These are phyloP conservation scores for Leucoraja ocellata DNA, from an alignment of 2,797 vertebrate genomes.

Conservation along the genomic window DNA sequence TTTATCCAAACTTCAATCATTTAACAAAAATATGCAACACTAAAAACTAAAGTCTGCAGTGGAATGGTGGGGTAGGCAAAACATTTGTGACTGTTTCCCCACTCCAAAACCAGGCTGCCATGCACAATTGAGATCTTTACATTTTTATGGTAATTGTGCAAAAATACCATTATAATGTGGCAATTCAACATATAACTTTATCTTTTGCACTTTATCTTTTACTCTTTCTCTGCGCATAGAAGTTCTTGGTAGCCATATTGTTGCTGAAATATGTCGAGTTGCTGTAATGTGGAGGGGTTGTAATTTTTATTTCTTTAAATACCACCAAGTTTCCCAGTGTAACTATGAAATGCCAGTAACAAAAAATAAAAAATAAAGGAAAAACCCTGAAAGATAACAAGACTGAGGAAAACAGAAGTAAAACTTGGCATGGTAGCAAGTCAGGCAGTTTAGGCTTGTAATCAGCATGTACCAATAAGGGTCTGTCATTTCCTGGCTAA, in stretches of 20 bases:
- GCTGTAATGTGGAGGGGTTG: neutral
- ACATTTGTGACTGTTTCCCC: no score
- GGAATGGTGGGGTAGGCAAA: no score
- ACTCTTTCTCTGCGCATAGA: neutral
- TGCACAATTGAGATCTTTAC: no score
- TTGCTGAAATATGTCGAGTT: neutral
- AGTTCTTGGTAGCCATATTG: neutral
- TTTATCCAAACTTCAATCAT: no score
- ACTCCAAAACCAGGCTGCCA: no score
- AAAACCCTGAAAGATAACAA: slow-evolving; percentile 43
- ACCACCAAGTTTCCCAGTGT: slow-evolving; percentile 15
- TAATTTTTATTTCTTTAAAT: slow-evolving; percentile 27
- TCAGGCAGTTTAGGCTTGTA: slow-evolving; percentile 53
- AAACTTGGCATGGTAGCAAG: slow-evolving; percentile 54
- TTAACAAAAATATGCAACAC: no score
- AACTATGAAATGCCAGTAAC: slow-evolving; percentile 33
- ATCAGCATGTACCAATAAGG: slow-evolving; percentile 56
- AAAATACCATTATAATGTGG: neutral
- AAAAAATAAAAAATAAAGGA: slow-evolving; percentile 40
- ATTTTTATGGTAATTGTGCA: no score
- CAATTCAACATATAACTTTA: neutral
- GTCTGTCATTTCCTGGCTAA: slow-evolving; percentile 60
- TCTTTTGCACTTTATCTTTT: no score
- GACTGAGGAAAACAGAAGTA: slow-evolving; percentile 55
- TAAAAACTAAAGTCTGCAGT: no score